Evolutionary conservation across 2,797 vertebrate species (phyloP).

Genomic region (Champsocephalus gunnari): DNA sequence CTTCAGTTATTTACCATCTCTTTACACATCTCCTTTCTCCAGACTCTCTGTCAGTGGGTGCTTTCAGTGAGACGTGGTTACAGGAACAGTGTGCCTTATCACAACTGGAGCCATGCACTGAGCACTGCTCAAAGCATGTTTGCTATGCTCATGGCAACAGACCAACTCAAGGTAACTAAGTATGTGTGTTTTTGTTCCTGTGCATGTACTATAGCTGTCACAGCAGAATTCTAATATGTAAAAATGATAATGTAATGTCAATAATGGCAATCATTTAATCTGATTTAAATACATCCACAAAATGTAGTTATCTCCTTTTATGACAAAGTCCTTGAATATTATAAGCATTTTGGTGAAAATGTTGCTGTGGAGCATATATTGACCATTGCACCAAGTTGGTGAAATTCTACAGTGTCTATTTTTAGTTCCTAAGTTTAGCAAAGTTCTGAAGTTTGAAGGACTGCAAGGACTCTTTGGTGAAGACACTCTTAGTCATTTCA

Average conservation of each 20-base stretch:
- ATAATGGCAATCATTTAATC: not conserved
- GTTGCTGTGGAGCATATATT: not conserved
- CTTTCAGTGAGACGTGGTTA: constrained; percentile 92
- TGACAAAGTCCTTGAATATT: not conserved
- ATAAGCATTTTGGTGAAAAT: not conserved
- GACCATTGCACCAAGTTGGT: not conserved
- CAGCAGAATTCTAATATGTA: not conserved
- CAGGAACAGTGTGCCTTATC: constrained; percentile 90
- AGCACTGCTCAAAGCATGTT: constrained; percentile 94
- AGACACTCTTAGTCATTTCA: constrained; percentile 22
- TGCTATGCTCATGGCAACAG: constrained; percentile 89
- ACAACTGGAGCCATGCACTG: constrained; percentile 93
- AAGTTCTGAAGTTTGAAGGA: constrained; percentile 4
- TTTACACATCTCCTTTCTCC: constrained; percentile 13
- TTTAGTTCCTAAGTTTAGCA: not conserved
- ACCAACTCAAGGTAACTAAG: constrained; percentile 69
- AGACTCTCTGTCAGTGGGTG: constrained; percentile 93
- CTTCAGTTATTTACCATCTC: not conserved
- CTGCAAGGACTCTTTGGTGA: not conserved
- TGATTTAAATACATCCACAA: not conserved
- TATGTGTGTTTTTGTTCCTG: not conserved
- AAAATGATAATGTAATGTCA: not conserved
- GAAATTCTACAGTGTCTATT: not conserved
- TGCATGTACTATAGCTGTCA: not conserved
- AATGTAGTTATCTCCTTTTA: not conserved